Base-by-base conservation (phyloP, 2,113 vertebrate species). In the Ictidomys tridecemlineatus region DNA sequence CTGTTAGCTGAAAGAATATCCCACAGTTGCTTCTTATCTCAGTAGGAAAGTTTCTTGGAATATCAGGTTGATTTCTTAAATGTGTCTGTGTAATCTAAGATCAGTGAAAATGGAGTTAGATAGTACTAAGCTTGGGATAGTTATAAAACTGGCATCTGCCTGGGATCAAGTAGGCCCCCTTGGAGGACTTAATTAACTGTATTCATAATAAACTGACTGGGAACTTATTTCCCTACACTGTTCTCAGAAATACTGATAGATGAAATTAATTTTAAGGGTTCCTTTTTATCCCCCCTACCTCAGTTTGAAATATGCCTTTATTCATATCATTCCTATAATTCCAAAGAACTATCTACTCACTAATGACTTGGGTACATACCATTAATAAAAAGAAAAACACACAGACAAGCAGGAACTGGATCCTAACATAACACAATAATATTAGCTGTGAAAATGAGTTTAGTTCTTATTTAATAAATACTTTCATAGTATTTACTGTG, bases 371-470 rank as follows among this genome's bases (percentile, higher is more conserved):
- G 30, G 5, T 53, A 89, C 32, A n/a, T 79, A 83, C 85, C 70
- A 63, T 84, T 97, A 87, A 90, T 72, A 84, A 93, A 45, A 74
- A 76, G 16, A 88, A 78, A 74, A 65, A 92, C 45, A 74, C 78
- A 34, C 56, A 70, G n/a, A 89, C 16, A 63, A 74, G 37, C 6
- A 82, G 51, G 32, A 82, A 5, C 5, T 67, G 7, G 20, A 51
- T 78, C 39, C 34, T 83, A 89, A 78, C 34, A 86, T 51, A 78
- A 70, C 92, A 26, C n/a, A 85, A 56, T 30, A 70, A 42, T 24
- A 26, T 45, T 74, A 87, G 48, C 72, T 28, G 82, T 0, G 8
- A 69, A 34, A 95, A 70, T 51, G 90, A 30, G 26, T 79, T 91
- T 72, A 90, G 63, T 58, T 94, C 16, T 82, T 67, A 63, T 39